Evolutionary conservation across 2,888 invertebrate genomes (phyloP).

Genomic region (Coenonympha arcania): DNA sequence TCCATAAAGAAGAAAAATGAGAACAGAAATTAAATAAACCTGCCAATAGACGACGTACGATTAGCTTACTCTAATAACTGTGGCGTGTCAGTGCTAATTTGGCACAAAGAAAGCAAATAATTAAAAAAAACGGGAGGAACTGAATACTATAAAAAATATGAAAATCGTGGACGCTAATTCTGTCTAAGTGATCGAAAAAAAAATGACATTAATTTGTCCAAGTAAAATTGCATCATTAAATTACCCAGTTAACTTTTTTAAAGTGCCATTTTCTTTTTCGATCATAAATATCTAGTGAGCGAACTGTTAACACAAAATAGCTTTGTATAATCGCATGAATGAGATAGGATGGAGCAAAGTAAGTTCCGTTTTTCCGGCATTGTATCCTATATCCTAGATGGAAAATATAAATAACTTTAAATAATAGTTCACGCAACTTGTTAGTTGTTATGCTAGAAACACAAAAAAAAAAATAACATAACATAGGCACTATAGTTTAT

Average conservation of each 20-base stretch:
- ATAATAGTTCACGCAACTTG: too few relatives aligned
- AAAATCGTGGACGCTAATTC: slow-evolving; percentile 13
- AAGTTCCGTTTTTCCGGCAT: not conserved
- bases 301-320: slow-evolving; percentile 20
- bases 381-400: not conserved
- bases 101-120: too few relatives aligned
- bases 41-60: not conserved
- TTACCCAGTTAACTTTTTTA: not conserved
- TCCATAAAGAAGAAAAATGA: slow-evolving; percentile 5
- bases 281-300: slow-evolving; percentile 6
- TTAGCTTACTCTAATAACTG: not conserved
- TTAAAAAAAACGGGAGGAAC: not conserved
- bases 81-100: not conserved
- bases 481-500: not conserved
- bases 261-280: not conserved
- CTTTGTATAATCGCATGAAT: not conserved
- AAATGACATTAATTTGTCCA: not conserved
- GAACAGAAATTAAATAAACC: slow-evolving; percentile 4
- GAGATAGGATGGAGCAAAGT: not conserved
- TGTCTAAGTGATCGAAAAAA: not conserved
- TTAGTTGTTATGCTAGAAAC: too few relatives aligned
- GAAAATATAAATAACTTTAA: too few relatives aligned
- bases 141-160: not conserved
- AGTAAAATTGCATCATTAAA: not conserved
- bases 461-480: not conserved